Evolutionary conservation across 1,140 invertebrate species (phyloP).

Genomic region (Tyrophagus putrescentiae): DNA sequence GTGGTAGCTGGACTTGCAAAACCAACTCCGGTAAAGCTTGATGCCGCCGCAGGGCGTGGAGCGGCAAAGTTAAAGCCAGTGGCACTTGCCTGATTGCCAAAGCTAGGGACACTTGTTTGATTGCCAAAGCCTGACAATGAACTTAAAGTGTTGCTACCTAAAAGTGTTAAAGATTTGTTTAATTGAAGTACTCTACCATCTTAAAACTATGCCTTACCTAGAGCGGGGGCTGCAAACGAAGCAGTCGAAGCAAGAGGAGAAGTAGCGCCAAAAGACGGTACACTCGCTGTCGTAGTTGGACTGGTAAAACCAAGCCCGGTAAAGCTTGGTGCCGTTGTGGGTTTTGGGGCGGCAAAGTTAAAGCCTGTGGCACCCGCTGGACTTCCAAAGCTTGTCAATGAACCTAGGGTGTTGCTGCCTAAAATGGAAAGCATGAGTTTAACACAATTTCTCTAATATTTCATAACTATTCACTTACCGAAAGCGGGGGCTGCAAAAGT

Average conservation of each 20-base stretch:
- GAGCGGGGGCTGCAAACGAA: constrained; percentile 34
- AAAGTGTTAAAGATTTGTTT: too few relatives aligned
- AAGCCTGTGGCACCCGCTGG: too few relatives aligned
- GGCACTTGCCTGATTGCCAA: constrained; percentile 31
- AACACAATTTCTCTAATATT: too few relatives aligned
- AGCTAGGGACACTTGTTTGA: constrained; percentile 30
- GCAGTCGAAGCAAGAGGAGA: constrained; percentile 17
- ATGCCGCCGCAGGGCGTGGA: not conserved
- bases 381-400: constrained; percentile 10
- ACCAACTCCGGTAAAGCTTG: not conserved
- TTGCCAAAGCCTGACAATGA: too few relatives aligned
- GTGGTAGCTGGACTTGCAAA: not conserved
- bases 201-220: too few relatives aligned
- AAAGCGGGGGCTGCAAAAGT: constrained; percentile 12
- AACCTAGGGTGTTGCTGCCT: not conserved
- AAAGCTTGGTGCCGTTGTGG: too few relatives aligned
- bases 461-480: too few relatives aligned
- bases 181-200: too few relatives aligned
- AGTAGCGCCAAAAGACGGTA: constrained; percentile 23
- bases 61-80: not conserved
- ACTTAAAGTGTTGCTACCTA: too few relatives aligned
- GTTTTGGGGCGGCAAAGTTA: not conserved
- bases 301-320: constrained; percentile 21
- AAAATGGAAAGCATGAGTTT: not conserved
- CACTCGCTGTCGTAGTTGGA: constrained; percentile 16